A percentile compares a stretch with the other conserved stretches of the same genome.
phyloP scores from a whole-genome alignment of 2,113 vertebrate species.

The Chaetodon trifascialis region DNA sequence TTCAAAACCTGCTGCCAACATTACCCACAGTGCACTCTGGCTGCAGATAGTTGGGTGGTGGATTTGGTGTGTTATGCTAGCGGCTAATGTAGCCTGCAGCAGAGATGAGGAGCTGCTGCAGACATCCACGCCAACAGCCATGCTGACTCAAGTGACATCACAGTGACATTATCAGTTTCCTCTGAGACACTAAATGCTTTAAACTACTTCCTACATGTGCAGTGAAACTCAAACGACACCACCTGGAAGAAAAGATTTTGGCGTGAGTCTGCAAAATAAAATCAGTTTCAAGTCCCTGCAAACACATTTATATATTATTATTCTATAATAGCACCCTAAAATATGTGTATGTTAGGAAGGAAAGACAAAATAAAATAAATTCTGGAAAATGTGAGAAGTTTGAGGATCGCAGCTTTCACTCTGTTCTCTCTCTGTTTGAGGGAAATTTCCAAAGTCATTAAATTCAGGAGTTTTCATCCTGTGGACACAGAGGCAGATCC shows the following conservation, averaged over 20 bases:
- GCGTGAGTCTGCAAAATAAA: no score
- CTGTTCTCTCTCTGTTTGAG: background rate
- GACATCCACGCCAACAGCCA: no score
- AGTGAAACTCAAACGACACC: background rate
- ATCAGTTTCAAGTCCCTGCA: background rate
- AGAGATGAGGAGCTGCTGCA: no score
- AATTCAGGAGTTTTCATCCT: background rate
- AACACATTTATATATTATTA: background rate
- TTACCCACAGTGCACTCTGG: background rate
- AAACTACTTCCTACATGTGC: background rate
- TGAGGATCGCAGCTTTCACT: background rate
- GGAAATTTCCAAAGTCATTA: background rate
- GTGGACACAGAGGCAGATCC: slow-evolving; percentile 1
- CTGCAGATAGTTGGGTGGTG: no score
- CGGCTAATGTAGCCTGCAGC: no score
- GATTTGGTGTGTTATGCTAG: background rate
- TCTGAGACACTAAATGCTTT: no score
- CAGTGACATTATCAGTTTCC: no score
- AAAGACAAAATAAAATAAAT: background rate
- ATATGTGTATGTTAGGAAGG: background rate
- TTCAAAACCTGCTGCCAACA: background rate
- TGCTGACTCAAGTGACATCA: no score
- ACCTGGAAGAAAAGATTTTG: background rate
- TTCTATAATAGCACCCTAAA: background rate
- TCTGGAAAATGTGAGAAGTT: background rate